Percentiles rank a stretch among this genome's conserved stretches.
Conservation (phyloP, 2,797 vertebrate genomes). For the Lacerta viridis region DNA sequence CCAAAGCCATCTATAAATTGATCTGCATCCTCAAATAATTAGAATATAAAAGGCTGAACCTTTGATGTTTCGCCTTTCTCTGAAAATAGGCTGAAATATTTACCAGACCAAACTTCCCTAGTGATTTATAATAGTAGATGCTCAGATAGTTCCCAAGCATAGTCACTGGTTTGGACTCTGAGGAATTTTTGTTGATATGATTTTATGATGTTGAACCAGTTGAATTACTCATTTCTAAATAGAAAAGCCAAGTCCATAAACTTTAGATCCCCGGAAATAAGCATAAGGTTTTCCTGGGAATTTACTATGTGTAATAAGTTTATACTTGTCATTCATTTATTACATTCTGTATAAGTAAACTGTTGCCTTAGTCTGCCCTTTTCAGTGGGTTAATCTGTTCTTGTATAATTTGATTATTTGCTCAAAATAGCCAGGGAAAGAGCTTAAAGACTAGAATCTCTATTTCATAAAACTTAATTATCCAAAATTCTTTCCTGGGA, state of each 20-base stretch:
- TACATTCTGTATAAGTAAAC: constrained; percentile 6
- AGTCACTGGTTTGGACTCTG: constrained; percentile 32
- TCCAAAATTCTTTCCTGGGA: background rate
- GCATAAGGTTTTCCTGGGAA: constrained; percentile 15
- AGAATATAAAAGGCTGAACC: background rate
- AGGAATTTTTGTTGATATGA: constrained; percentile 24
- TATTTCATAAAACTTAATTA: background rate
- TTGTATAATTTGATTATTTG: constrained; percentile 8
- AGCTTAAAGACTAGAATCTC: background rate
- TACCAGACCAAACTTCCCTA: background rate
- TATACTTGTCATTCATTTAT: constrained; percentile 17
- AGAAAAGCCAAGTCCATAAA: constrained; percentile 18
- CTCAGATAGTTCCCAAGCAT: constrained; percentile 35
- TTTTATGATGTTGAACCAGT: constrained; percentile 43
- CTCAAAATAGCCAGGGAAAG: background rate
- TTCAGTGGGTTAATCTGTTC: background rate
- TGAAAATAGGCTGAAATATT: constrained; percentile 10
- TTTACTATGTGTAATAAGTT: constrained; percentile 10
- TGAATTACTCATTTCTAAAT: constrained; percentile 42
- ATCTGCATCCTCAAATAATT: background rate
- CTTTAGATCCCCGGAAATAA: constrained; percentile 27
- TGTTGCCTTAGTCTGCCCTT: background rate
- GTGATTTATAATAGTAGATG: constrained; percentile 25
- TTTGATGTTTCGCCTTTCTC: background rate
- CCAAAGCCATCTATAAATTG: background rate